Evolutionary conservation across 2,797 vertebrate species (phyloP).

Genomic region (Sebastes diploproa): DNA sequence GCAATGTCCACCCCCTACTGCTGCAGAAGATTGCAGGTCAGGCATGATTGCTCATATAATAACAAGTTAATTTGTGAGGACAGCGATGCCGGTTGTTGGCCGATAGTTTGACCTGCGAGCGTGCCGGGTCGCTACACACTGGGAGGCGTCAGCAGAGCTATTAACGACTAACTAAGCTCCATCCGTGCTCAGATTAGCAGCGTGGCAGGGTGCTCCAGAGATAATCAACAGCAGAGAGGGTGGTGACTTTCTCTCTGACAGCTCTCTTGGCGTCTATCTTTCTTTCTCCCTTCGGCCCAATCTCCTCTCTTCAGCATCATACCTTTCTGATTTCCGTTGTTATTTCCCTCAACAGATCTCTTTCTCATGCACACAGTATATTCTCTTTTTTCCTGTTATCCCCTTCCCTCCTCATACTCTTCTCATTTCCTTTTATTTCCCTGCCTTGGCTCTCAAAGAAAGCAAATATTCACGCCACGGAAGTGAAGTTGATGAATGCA

Average conservation of each 20-base stretch:
- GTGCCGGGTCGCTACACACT: slow-evolving; percentile 31
- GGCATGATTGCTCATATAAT: slow-evolving; percentile 6
- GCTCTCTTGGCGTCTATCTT: neutral
- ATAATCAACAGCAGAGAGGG: slow-evolving; percentile 52
- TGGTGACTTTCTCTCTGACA: slow-evolving; percentile 23
- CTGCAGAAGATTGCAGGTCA: neutral
- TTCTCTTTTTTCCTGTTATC: neutral
- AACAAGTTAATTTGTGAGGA: slow-evolving; percentile 23
- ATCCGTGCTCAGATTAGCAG: slow-evolving; percentile 47
- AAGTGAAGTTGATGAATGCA: slow-evolving; percentile 35
- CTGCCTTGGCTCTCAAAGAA: slow-evolving; percentile 3
- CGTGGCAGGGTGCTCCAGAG: slow-evolving; percentile 23
- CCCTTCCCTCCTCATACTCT: neutral
- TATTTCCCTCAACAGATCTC: neutral
- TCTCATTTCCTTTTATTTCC: slow-evolving; percentile 25
- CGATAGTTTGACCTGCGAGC: slow-evolving; percentile 39
- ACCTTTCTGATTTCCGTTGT: neutral
- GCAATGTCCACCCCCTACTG: neutral
- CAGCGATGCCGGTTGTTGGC: neutral
- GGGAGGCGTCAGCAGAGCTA: slow-evolving; percentile 47
- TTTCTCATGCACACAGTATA: neutral
- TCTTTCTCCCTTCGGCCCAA: neutral
- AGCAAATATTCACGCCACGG: slow-evolving; percentile 26
- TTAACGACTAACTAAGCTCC: slow-evolving; percentile 43
- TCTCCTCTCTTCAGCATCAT: neutral